Evolutionary conservation across 2,113 vertebrate genomes (phyloP).

Genomic region (Rhagologus leucostigma): DNA sequence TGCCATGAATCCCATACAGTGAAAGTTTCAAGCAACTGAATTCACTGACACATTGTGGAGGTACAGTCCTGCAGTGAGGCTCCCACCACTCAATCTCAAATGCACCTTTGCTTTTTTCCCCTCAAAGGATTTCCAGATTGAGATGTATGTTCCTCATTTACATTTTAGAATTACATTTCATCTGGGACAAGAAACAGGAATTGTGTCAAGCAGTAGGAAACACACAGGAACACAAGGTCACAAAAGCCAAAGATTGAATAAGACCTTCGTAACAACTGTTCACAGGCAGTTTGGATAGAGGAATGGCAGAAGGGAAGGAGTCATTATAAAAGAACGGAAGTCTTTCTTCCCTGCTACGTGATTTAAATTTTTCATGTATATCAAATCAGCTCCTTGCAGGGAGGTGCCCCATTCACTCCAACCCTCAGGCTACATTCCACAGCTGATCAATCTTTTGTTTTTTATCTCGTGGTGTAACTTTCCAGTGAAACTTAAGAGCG

Average conservation of each 20-base stretch:
- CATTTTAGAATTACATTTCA: neutral
- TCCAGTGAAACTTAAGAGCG: neutral
- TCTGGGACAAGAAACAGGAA: neutral
- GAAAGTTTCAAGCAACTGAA: neutral
- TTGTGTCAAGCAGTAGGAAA: neutral
- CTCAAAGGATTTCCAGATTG: neutral
- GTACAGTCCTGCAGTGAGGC: neutral
- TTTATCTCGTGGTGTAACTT: neutral
- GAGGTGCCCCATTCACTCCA: neutral
- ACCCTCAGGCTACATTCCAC: constrained; percentile 12
- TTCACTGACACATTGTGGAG: neutral
- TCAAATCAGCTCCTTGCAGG: neutral
- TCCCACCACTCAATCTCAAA: neutral
- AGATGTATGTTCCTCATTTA: neutral
- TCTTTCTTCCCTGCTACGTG: neutral
- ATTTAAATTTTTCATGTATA: neutral
- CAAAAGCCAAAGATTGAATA: neutral
- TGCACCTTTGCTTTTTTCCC: neutral
- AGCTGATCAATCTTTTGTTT: neutral
- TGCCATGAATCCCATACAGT: neutral
- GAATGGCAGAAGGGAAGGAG: neutral
- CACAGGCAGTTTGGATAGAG: neutral
- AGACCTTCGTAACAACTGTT: neutral
- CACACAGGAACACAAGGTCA: neutral
- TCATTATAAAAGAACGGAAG: neutral